Evolutionary conservation across 1,140 invertebrate genomes (phyloP).

Genomic region (Drepana arcuata): DNA sequence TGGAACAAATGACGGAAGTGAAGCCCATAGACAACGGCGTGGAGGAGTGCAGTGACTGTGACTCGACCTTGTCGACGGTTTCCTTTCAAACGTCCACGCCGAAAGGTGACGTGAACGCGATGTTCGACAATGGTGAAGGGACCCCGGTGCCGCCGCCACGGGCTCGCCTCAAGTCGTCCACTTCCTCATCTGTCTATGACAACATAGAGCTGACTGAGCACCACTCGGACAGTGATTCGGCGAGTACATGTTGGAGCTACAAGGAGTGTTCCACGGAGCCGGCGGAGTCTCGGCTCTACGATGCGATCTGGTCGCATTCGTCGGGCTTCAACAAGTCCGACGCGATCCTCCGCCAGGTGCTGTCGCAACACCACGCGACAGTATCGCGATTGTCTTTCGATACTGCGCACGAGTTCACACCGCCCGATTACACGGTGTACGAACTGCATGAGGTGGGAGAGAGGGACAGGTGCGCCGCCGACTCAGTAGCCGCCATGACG

Average conservation of each 20-base stretch:
- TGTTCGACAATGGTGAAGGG: conserved; percentile 31
- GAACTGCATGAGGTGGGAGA: conserved; percentile 53
- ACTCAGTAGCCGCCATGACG: conserved; percentile 50
- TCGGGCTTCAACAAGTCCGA: conserved; percentile 58
- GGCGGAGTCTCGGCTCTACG: conserved; percentile 35
- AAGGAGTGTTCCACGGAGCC: conserved; percentile 37
- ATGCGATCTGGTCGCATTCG: conserved; percentile 53
- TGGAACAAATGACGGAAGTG: conserved; percentile 35
- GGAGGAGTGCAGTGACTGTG: conserved; percentile 38
- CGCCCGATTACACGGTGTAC: conserved; percentile 45
- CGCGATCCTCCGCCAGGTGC: conserved; percentile 41
- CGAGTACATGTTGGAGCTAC: conserved; percentile 61
- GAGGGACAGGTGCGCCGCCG: conserved; percentile 26
- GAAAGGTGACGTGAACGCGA: conserved; percentile 27
- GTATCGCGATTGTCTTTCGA: conserved; percentile 51
- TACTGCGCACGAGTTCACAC: conserved; percentile 44
- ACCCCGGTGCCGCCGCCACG: conserved; percentile 43
- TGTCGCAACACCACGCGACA: conserved; percentile 46
- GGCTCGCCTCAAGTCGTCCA: conserved; percentile 27
- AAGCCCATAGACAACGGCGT: conserved; percentile 23
- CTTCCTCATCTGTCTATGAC: conserved; percentile 29
- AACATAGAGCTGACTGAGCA: conserved; percentile 32
- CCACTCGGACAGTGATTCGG: conserved; percentile 34
- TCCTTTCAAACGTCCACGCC: conserved; percentile 47
- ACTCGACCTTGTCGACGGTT: conserved; percentile 34